A percentile compares a stretch with the other conserved stretches of the same genome.
phyloP scores from a whole-genome alignment of 1,140 invertebrate genomes.

The Pinna nobilis region DNA sequence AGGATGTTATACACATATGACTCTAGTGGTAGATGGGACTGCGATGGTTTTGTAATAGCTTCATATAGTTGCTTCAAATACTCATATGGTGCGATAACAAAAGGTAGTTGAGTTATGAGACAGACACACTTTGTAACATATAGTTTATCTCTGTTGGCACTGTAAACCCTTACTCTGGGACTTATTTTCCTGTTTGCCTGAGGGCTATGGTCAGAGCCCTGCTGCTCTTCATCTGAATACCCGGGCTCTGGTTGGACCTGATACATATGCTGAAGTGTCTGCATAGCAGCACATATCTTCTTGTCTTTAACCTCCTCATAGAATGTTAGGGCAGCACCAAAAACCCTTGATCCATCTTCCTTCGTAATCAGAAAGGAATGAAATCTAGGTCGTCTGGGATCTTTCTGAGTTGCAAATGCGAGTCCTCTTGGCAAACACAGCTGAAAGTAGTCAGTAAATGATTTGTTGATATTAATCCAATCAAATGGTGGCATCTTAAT shows the following conservation, averaged over 20 bases:
- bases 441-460: constrained; percentile 77
- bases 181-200: constrained; percentile 42
- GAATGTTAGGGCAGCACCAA: constrained; percentile 95
- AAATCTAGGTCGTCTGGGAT: constrained; percentile 90
- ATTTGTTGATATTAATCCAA: neutral
- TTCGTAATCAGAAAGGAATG: constrained; percentile 98
- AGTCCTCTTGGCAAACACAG: constrained; percentile 95
- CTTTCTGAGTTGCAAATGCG: constrained; percentile 94
- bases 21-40: constrained; percentile 80
- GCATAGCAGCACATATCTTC: constrained; percentile 95
- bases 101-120: constrained; percentile 92
- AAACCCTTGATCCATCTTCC: constrained; percentile 95
- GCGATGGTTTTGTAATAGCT: constrained; percentile 58
- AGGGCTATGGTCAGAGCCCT: constrained; percentile 58
- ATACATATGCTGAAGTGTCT: constrained; percentile 95
- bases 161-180: constrained; percentile 82
- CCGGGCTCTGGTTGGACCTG: constrained; percentile 77
- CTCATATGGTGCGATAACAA: constrained; percentile 80
- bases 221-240: constrained; percentile 74
- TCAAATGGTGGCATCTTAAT: neutral
- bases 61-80: constrained; percentile 73
- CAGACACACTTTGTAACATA: constrained; percentile 95
- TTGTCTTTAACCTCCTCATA: constrained; percentile 95
- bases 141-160: constrained; percentile 93
- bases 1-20: constrained; percentile 96